Percentiles rank a stretch among this genome's conserved stretches.
Evolutionary conservation across 1,140 invertebrate species (phyloP).

Genomic region (Nebria ingens): DNA sequence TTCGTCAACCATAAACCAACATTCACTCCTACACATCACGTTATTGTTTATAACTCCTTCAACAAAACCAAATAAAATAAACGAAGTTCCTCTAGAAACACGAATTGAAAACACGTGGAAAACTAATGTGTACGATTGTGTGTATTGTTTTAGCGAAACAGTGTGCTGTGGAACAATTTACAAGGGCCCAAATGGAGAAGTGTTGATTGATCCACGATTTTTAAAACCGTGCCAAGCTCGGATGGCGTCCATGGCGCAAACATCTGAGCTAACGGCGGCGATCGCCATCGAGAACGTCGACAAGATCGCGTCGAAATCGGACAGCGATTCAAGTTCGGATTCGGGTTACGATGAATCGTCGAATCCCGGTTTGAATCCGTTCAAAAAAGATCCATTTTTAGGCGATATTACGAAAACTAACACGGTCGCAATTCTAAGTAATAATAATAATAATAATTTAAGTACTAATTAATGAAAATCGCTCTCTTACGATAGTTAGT

Average conservation of each 20-base stretch:
- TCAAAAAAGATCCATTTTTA: slow-evolving; percentile 17
- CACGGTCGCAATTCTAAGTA: no score
- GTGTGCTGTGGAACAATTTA: slow-evolving; percentile 67
- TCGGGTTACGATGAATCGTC: slow-evolving; percentile 53
- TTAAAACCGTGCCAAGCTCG: slow-evolving; percentile 48
- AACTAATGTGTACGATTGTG: not conserved
- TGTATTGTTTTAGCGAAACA: slow-evolving; percentile 45
- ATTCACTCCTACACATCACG: no score
- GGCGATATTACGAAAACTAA: no score
- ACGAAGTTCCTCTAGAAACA: no score
- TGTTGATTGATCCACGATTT: slow-evolving; percentile 50
- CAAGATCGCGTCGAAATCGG: slow-evolving; percentile 20
- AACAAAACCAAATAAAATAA: not conserved
- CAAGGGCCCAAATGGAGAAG: slow-evolving; percentile 51
- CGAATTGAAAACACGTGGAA: no score
- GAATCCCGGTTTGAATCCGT: slow-evolving; percentile 36
- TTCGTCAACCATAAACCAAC: no score
- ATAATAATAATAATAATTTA: no score
- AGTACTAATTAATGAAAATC: slow-evolving; percentile 21
- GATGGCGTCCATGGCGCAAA: slow-evolving; percentile 23
- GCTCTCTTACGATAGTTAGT: slow-evolving; percentile 28
- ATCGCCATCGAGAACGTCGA: no score
- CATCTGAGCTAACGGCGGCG: not conserved
- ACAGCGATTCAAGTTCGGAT: slow-evolving; percentile 49
- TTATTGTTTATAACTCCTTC: no score